phyloP scores from a whole-genome alignment of 2,888 invertebrate species.

The Pseudococcus viburni region DNA sequence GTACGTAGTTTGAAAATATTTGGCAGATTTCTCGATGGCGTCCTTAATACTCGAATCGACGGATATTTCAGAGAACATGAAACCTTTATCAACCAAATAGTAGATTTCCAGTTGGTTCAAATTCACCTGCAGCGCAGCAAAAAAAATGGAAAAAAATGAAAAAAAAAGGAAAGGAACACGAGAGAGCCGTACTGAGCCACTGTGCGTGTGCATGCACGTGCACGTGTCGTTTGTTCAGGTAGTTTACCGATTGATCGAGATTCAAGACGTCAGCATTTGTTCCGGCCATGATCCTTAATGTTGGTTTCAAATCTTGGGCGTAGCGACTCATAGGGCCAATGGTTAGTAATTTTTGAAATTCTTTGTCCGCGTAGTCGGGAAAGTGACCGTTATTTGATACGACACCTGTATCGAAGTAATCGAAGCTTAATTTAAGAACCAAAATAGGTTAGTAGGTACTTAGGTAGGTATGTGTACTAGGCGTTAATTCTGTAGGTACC shows the following conservation, averaged over 20 bases:
- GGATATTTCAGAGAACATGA: conserved; percentile 61
- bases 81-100: conserved; percentile 63
- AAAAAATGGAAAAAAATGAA: too few relatives aligned
- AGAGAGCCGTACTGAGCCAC: too few relatives aligned
- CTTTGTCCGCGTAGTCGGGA: conserved; percentile 77
- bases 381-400: conserved; percentile 88
- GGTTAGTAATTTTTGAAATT: conserved; percentile 71
- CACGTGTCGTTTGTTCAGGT: too few relatives aligned
- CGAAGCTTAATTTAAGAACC: too few relatives aligned
- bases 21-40: conserved; percentile 77
- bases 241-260: conserved; percentile 76
- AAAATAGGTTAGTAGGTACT: background rate
- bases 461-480: background rate
- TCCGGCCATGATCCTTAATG: conserved; percentile 80
- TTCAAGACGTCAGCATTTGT: conserved; percentile 75
- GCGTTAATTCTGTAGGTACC: too few relatives aligned
- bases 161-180: too few relatives aligned
- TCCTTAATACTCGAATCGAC: conserved; percentile 82
- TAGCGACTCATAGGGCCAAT: conserved; percentile 91
- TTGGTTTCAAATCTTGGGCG: conserved; percentile 86
- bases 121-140: conserved; percentile 63
- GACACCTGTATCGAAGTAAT: conserved; percentile 71
- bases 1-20: conserved; percentile 74
- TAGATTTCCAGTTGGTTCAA: conserved; percentile 66
- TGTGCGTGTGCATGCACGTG: too few relatives aligned